Conservation (phyloP, 92 coral and sea anemone genomes). For the Blastomussa wellsi region DNA sequence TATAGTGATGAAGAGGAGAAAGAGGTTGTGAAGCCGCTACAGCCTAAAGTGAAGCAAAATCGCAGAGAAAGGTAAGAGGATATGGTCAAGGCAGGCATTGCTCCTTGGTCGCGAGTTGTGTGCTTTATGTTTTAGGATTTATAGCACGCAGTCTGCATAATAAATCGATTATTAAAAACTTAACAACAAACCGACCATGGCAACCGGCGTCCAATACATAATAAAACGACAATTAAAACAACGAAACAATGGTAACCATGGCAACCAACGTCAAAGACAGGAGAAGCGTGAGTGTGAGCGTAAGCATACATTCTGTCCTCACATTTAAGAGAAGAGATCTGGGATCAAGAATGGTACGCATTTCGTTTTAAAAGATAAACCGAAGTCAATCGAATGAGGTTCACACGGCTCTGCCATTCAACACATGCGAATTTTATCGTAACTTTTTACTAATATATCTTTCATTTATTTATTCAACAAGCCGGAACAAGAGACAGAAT, state of each 20-base stretch:
- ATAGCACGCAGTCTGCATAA: no score
- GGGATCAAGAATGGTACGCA: not conserved
- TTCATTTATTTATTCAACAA: not conserved
- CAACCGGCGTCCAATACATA: no score
- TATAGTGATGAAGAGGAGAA: conserved; percentile 44
- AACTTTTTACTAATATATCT: not conserved
- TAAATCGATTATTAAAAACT: no score
- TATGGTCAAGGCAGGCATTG: no score
- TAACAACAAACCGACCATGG: no score
- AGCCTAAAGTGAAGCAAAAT: conserved; percentile 29
- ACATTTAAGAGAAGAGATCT: no score
- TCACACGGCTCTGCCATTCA: not conserved
- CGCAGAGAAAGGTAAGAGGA: conserved; percentile 41
- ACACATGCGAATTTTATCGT: not conserved
- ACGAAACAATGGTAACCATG: no score
- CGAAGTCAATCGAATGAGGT: not conserved
- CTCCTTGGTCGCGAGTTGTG: no score
- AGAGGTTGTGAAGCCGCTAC: conserved; percentile 24
- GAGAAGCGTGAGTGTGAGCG: no score
- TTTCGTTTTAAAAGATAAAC: not conserved
- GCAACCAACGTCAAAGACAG: no score
- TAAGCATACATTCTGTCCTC: not conserved
- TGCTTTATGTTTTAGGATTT: no score
- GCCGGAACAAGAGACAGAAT: conserved; percentile 23
- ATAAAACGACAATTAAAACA: no score